Percentiles rank a stretch among this genome's conserved stretches.
phyloP scores from a whole-genome alignment of 2,888 invertebrate species.

The Resseliella maxima region DNA sequence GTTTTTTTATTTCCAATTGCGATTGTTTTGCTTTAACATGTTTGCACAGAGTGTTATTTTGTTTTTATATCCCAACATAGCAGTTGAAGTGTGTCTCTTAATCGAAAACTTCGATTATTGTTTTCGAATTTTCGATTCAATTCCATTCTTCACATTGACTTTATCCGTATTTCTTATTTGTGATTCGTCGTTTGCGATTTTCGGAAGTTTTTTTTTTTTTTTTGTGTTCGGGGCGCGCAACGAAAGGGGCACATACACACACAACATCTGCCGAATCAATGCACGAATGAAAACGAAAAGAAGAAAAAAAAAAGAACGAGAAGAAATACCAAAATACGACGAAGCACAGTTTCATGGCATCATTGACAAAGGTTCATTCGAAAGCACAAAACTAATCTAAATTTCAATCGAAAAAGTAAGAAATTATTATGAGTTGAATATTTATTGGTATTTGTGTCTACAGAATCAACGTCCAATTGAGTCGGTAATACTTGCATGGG shows the following conservation, averaged over 20 bases:
- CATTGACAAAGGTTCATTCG: conserved; percentile 7
- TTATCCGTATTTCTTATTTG: conserved; percentile 12
- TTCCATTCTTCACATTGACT: conserved; percentile 8
- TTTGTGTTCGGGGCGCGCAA: background rate
- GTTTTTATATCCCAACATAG: conserved; percentile 6
- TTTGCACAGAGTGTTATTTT: conserved; percentile 40
- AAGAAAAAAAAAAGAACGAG: background rate
- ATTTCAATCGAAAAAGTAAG: conserved; percentile 51
- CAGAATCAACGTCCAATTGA: background rate
- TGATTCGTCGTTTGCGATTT: background rate
- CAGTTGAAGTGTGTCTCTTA: conserved; percentile 41
- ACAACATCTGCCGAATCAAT: background rate
- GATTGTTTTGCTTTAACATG: conserved; percentile 19
- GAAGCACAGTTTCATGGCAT: background rate
- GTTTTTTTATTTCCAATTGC: background rate
- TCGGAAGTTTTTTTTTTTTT: background rate
- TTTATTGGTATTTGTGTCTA: conserved; percentile 33
- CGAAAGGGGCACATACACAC: background rate
- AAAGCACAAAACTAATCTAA: conserved; percentile 16
- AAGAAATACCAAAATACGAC: background rate
- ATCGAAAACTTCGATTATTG: conserved; percentile 51
- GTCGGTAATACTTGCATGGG: background rate
- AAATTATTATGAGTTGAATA: conserved; percentile 51
- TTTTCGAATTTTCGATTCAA: conserved; percentile 48
- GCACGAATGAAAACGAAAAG: background rate